Conservation (phyloP, 2,888 invertebrate genomes). For the Phyllotreta striolata region DNA sequence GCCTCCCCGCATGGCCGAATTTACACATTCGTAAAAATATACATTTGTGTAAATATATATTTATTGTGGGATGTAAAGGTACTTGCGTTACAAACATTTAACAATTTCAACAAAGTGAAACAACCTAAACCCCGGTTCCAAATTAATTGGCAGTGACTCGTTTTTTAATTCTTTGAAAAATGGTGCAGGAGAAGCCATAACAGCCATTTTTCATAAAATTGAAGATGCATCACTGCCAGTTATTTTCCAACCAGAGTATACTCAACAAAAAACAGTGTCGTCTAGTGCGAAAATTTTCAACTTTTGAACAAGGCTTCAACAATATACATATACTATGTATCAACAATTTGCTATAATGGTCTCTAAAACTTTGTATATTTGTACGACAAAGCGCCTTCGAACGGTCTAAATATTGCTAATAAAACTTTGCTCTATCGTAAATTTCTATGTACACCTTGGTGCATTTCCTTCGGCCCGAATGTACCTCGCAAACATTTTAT, state of each 20-base stretch:
- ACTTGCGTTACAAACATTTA: too few species aligned
- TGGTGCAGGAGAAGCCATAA: too few species aligned
- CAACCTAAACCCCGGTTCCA: too few species aligned
- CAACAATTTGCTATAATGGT: constrained; percentile 20
- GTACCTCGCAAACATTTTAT: too few species aligned
- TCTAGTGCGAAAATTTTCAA: constrained; percentile 13
- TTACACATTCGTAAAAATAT: constrained; percentile 15
- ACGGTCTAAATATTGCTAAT: constrained; percentile 23
- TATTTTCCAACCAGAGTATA: too few species aligned
- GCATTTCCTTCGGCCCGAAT: too few species aligned
- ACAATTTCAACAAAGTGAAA: too few species aligned
- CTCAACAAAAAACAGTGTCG: too few species aligned
- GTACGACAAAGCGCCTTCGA: constrained; percentile 17
- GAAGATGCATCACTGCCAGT: too few species aligned
- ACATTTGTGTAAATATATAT: constrained; percentile 14
- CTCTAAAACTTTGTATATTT: constrained; percentile 24
- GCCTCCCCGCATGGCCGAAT: neutral
- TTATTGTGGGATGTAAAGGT: neutral
- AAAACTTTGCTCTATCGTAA: neutral
- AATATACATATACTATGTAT: constrained; percentile 16
- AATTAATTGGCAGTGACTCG: too few species aligned
- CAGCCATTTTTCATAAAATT: too few species aligned
- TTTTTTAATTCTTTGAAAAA: too few species aligned
- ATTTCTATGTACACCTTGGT: neutral
- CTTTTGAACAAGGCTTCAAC: constrained; percentile 21